phyloP scores from a whole-genome alignment of 1,140 invertebrate species.

The Mizuhopecten yessoensis region DNA sequence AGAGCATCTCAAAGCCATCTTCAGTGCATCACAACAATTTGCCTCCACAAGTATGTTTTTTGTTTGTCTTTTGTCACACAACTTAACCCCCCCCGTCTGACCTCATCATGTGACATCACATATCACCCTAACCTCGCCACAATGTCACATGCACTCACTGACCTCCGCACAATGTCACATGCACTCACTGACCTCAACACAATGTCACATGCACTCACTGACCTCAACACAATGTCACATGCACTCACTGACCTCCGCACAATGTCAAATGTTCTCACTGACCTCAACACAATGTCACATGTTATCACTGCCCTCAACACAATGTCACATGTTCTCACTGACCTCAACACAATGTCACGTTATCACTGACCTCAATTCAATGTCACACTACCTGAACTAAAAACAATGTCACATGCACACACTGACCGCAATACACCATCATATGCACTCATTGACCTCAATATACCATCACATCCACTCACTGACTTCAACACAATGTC shows the following conservation, averaged over 20 bases:
- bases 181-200: background rate
- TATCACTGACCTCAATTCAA: no score
- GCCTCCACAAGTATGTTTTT: slow-evolving; percentile 63
- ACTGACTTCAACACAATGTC: background rate
- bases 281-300: background rate
- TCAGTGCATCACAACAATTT: slow-evolving; percentile 56
- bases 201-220: background rate
- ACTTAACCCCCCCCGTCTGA: background rate
- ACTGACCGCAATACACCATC: background rate
- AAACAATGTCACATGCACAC: background rate
- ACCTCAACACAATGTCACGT: no score
- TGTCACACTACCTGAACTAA: no score
- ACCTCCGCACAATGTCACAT: background rate
- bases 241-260: background rate
- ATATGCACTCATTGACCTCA: background rate
- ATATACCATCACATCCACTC: background rate
- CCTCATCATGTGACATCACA: background rate
- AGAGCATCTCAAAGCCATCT: slow-evolving; percentile 55
- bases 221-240: background rate
- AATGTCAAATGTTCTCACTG: background rate
- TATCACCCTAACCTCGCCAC: background rate
- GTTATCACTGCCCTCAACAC: no score
- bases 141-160: background rate
- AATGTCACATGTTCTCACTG: no score
- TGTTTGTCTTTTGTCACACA: slow-evolving; percentile 50